Conservation (phyloP, 2,113 vertebrate genomes). For the Elanus axillaris region DNA sequence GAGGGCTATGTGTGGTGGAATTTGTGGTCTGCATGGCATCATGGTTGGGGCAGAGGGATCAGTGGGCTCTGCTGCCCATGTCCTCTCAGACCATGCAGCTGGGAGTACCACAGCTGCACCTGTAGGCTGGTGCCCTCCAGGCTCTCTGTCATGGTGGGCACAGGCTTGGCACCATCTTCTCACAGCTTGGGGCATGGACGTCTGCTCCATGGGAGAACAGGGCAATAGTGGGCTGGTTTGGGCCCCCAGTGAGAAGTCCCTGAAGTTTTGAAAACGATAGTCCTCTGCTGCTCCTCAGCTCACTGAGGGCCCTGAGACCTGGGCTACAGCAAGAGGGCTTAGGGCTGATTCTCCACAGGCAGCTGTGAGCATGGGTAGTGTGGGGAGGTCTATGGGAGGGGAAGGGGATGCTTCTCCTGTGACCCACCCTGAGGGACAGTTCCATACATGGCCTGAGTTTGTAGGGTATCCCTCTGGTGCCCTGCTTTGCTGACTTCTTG, state of each 20-base stretch:
- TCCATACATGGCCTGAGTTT: neutral
- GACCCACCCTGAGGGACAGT: rapidly evolving
- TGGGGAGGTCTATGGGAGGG: neutral
- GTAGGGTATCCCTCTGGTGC: neutral
- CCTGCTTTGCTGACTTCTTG: neutral
- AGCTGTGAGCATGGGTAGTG: neutral
- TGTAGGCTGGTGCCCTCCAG: neutral
- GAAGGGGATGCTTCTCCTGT: neutral
- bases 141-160: neutral
- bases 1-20: neutral
- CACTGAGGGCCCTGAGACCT: no score
- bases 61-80: neutral
- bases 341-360: neutral
- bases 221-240: neutral
- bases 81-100: rapidly evolving
- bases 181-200: neutral
- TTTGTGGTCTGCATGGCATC: no score
- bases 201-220: neutral
- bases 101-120: neutral
- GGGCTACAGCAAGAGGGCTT: neutral
- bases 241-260: neutral
- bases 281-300: neutral
- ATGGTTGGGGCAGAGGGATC: neutral
- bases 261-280: neutral
- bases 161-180: neutral